phyloP scores from a whole-genome alignment of 2,113 vertebrate genomes.

The Eublepharis macularius region DNA sequence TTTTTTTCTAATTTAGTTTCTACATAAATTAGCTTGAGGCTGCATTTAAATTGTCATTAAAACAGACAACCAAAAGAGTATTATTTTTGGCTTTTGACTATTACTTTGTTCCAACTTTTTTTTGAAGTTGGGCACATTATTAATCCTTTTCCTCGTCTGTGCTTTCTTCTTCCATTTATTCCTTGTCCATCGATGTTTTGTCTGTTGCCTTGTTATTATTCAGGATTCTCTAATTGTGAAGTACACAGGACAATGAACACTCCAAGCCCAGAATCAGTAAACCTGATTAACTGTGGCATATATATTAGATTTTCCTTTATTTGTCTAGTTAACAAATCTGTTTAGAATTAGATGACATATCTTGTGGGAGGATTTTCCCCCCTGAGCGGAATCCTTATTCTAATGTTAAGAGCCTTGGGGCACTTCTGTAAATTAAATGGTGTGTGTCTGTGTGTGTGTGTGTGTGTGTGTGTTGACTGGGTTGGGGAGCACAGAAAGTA shows the following conservation, averaged over 20 bases:
- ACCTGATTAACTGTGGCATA: neutral
- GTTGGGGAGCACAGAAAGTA: neutral
- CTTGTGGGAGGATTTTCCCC: neutral
- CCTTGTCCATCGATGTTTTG: neutral
- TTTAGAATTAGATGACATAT: neutral
- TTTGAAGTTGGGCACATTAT: fast-evolving
- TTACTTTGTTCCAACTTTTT: neutral
- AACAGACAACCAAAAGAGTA: neutral
- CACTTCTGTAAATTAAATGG: neutral
- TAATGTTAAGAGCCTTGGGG: neutral
- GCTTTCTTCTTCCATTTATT: neutral
- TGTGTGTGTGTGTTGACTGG: neutral
- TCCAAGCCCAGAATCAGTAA: neutral
- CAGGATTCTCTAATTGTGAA: neutral
- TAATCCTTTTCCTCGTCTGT: neutral
- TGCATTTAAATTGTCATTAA: neutral
- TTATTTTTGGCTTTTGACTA: neutral
- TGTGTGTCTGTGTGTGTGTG: neutral
- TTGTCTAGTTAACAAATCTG: neutral
- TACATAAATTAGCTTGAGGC: constrained; percentile 9
- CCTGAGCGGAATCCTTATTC: neutral
- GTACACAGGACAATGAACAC: neutral
- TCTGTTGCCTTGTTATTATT: neutral
- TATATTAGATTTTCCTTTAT: neutral
- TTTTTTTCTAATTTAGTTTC: constrained; percentile 15